These are phyloP conservation scores for Gobionotothen gibberifrons DNA, from an alignment of 2,797 vertebrate species.

Conservation along the genomic window DNA sequence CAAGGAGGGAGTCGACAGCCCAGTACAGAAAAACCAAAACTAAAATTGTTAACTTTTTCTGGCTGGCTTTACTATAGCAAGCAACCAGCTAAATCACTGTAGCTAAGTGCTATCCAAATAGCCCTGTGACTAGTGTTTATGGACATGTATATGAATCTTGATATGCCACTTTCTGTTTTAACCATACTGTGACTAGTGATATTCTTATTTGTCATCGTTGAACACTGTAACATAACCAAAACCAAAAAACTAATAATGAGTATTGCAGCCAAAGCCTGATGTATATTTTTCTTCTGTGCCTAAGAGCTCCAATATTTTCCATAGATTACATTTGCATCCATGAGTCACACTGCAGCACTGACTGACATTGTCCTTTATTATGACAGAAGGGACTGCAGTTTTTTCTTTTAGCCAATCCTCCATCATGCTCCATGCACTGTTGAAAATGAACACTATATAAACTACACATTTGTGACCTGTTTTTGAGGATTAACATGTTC, in stretches of 20 bases:
- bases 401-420: not conserved
- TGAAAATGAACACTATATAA: too few relatives aligned
- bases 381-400: not conserved
- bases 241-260: too few relatives aligned
- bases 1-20: too few relatives aligned
- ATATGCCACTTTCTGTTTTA: too few relatives aligned
- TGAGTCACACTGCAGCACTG: not conserved
- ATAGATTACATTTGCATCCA: not conserved
- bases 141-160: too few relatives aligned
- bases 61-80: not conserved
- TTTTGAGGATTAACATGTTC: not conserved
- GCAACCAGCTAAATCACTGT: not conserved
- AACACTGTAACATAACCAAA: too few relatives aligned
- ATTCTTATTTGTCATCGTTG: too few relatives aligned
- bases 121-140: not conserved
- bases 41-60: not conserved
- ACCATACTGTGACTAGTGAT: too few relatives aligned
- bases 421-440: too few relatives aligned
- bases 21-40: not conserved
- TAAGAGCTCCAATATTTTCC: not conserved
- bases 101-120: not conserved
- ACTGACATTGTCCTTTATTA: not conserved
- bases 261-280: not conserved
- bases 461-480: too few relatives aligned
- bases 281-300: not conserved